These are phyloP conservation scores for Polyodon spathula DNA, from an alignment of 2,113 vertebrate genomes.

Conservation along the genomic window DNA sequence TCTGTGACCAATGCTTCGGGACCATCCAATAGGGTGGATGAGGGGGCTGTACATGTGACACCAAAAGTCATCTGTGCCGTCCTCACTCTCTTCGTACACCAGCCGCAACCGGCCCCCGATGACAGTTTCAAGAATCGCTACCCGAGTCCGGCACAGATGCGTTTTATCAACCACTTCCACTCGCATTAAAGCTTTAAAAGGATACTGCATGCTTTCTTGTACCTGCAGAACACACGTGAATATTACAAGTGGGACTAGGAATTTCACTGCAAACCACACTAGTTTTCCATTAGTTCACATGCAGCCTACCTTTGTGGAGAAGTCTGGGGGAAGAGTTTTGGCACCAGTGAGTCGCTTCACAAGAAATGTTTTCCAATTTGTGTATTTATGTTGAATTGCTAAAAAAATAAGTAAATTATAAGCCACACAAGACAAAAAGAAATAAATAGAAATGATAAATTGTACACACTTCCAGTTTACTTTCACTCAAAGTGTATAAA, in stretches of 20 bases:
- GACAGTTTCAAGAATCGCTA: conserved; percentile 86
- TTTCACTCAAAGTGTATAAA: too few species aligned
- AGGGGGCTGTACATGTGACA: conserved; percentile 97
- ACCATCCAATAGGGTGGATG: conserved; percentile 94
- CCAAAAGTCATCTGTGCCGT: conserved; percentile 94
- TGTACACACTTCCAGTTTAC: too few species aligned
- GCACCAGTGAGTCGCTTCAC: conserved; percentile 97
- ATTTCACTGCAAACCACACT: too few species aligned
- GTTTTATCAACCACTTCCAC: conserved; percentile 97
- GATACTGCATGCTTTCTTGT: conserved; percentile 88
- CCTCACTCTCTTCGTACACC: conserved; percentile 91
- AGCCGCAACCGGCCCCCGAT: conserved; percentile 83
- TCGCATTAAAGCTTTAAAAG: conserved; percentile 91
- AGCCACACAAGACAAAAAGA: not conserved
- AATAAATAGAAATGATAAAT: too few species aligned
- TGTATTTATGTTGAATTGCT: conserved; percentile 96
- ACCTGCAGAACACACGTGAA: conserved; percentile 51
- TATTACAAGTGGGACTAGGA: too few species aligned
- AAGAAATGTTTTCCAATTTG: conserved; percentile 97
- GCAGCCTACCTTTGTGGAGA: conserved; percentile 77
- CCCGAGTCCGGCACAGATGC: conserved; percentile 87
- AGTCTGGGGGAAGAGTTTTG: conserved; percentile 95
- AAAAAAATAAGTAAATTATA: not conserved
- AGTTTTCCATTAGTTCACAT: too few species aligned
- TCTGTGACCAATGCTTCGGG: conserved; percentile 90